phyloP scores from a whole-genome alignment of 2,113 vertebrate genomes.

The Alaudala cheleensis region DNA sequence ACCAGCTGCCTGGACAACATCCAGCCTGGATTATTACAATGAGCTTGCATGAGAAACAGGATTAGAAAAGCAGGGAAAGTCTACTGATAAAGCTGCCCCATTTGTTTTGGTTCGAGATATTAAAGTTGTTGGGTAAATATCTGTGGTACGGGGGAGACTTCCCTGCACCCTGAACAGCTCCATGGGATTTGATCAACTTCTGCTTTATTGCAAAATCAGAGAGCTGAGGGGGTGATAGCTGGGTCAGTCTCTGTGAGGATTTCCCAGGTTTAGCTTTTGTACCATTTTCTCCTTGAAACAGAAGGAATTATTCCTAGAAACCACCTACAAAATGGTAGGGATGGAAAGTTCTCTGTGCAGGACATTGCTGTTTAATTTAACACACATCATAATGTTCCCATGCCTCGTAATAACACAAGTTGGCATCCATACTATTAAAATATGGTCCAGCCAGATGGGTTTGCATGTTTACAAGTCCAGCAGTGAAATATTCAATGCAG shows the following conservation, averaged over 20 bases:
- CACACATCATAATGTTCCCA: not conserved
- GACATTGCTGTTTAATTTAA: not conserved
- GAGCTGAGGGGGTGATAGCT: not conserved
- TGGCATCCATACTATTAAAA: not conserved
- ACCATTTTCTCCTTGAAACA: not conserved
- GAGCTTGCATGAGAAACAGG: constrained; percentile 40
- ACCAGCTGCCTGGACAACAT: constrained; percentile 63
- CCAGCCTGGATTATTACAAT: constrained; percentile 55
- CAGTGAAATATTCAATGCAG: constrained; percentile 14
- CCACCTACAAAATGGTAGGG: accelerated
- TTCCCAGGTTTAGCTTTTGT: not conserved
- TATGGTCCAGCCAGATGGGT: not conserved
- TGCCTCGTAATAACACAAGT: not conserved
- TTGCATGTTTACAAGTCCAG: constrained; percentile 36
- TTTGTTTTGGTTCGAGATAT: constrained; percentile 54
- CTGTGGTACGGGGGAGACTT: not conserved
- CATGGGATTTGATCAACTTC: not conserved
- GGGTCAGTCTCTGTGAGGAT: not conserved
- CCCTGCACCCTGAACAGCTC: not conserved
- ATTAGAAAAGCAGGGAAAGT: constrained; percentile 47
- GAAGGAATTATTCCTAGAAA: not conserved
- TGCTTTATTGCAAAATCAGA: not conserved
- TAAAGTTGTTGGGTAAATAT: not conserved
- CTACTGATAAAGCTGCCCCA: constrained; percentile 45
- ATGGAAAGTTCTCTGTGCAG: not conserved